Base-by-base conservation (phyloP, 2,113 vertebrate genomes). In the Taxidea taxus region DNA sequence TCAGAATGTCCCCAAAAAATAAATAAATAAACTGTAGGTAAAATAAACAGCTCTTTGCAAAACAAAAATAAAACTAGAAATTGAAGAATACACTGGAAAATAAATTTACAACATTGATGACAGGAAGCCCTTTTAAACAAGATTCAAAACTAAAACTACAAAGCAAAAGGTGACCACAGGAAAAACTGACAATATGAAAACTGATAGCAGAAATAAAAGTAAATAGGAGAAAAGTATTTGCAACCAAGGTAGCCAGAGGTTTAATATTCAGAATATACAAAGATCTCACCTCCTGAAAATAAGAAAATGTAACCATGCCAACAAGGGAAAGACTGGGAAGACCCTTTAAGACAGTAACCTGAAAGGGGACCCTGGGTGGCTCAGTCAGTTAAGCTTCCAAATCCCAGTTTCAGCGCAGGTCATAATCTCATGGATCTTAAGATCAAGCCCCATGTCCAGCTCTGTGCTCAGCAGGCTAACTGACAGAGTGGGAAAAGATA, bases 31-130 rank as follows among this genome's bases (percentile, higher is more conserved):
- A 94, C 15, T 34, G 4, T n/a, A 58, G n/a, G 11, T 34, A 7
- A 91, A 94, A 81, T 42, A 34, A 84, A 96, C 77, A 64, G 11
- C 9, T 92, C 42, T 81, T 66, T 91, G 12, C 82, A 91, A 91
- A 97, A 78, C n/a, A 77, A 90, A 95, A 75, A 60, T 29, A 56
- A 58, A 92, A 84, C 44, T n/a, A 60, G 11, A 37, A 95, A 60
- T 3, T 83, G 7, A 93, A 91, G 31, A 89, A n/a, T n/a, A 64
- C 1, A 27, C 1, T 78, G 58, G 14, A 90, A 81, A 94, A 78
- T 16, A 49, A 5, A 90, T 21, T 70, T 47, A 3, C 23, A 92
- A 93, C 13, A 82, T 14, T 37, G 39, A 82, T 44, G 15, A 21
- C 64, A 92, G 60, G 6, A 96, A 8, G 3, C 7, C 20, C 66